These are phyloP conservation scores for Calephelis perditalis DNA, from an alignment of 2,888 invertebrate genomes.

Conservation along the genomic window DNA sequence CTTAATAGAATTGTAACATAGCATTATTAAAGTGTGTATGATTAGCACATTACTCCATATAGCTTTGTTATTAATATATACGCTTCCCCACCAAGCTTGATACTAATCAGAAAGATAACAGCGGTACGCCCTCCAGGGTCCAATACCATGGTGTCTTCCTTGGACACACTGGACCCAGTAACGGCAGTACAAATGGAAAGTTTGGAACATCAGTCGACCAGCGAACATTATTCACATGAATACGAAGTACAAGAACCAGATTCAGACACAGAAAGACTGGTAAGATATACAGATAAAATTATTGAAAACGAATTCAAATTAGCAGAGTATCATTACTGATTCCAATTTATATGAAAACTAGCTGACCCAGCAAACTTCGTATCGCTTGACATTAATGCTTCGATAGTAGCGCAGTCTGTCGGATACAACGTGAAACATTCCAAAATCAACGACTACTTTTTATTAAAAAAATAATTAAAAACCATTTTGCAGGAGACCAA, in stretches of 20 bases:
- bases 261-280: slow-evolving; percentile 68
- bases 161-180: slow-evolving; percentile 82
- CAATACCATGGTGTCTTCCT: slow-evolving; percentile 89
- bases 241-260: slow-evolving; percentile 72
- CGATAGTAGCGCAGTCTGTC: too few species aligned
- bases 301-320: not conserved
- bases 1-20: too few species aligned
- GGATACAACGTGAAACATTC: too few species aligned
- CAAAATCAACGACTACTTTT: too few species aligned
- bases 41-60: slow-evolving; percentile 24
- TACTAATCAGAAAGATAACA: slow-evolving; percentile 75
- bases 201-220: slow-evolving; percentile 64
- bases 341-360: too few species aligned
- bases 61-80: slow-evolving; percentile 23
- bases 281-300: slow-evolving; percentile 36
- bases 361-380: too few species aligned
- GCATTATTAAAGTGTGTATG: not conserved
- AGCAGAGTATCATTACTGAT: too few species aligned
- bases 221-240: slow-evolving; percentile 65
- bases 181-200: slow-evolving; percentile 72
- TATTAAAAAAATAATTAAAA: too few species aligned
- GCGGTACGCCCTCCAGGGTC: slow-evolving; percentile 81
- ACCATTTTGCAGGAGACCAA: too few species aligned
- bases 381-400: too few species aligned
- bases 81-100: slow-evolving; percentile 62